Conservation (phyloP, 2,113 vertebrate species). For the Pangasianodon hypophthalmus region DNA sequence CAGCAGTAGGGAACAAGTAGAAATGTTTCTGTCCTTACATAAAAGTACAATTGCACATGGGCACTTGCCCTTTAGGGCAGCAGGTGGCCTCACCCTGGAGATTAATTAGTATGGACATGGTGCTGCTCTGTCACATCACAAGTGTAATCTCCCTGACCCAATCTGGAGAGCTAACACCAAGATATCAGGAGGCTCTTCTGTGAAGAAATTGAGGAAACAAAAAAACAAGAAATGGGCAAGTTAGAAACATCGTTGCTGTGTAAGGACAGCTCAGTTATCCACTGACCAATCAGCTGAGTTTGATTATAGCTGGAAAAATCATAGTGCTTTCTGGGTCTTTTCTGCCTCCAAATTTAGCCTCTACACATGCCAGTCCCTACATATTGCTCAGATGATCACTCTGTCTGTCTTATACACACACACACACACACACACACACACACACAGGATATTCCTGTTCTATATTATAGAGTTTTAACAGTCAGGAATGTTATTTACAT, state of each 20-base stretch:
- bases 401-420: not conserved
- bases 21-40: constrained; percentile 11
- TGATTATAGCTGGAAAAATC: constrained; percentile 66
- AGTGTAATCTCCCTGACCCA: constrained; percentile 59
- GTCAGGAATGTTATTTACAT: not conserved
- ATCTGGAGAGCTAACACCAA: constrained; percentile 67
- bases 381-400: constrained; percentile 43
- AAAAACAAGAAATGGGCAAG: constrained; percentile 52
- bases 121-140: constrained; percentile 59
- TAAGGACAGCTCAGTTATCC: constrained; percentile 74
- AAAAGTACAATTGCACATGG: constrained; percentile 31
- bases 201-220: constrained; percentile 62
- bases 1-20: not conserved
- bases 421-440: constrained; percentile 41
- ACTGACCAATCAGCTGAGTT: constrained; percentile 70
- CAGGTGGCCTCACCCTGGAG: constrained; percentile 42
- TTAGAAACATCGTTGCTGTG: constrained; percentile 68
- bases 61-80: constrained; percentile 1
- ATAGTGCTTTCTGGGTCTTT: constrained; percentile 61
- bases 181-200: constrained; percentile 66
- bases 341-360: constrained; percentile 60
- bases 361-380: constrained; percentile 60
- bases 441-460: not conserved
- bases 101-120: constrained; percentile 72
- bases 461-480: not conserved